These are phyloP conservation scores for Peucedramus taeniatus DNA, from an alignment of 2,113 vertebrate genomes.

Conservation along the genomic window DNA sequence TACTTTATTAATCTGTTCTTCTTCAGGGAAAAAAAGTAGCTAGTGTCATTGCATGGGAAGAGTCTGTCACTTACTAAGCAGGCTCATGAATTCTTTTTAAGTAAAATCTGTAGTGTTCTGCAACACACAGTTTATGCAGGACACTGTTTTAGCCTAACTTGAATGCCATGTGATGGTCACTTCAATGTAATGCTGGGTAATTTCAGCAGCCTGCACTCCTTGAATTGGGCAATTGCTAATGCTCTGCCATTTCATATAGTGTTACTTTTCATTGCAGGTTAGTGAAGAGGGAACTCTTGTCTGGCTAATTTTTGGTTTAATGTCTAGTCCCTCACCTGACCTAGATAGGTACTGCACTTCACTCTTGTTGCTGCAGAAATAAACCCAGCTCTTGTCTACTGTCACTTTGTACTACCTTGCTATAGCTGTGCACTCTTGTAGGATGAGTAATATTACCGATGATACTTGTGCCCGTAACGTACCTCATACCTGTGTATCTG, in stretches of 20 bases:
- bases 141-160: neutral
- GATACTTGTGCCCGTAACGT: neutral
- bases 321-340: neutral
- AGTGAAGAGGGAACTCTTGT: neutral
- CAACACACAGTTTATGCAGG: neutral
- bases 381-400: neutral
- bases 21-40: neutral
- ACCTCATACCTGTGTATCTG: neutral
- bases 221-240: neutral
- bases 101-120: neutral
- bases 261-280: neutral
- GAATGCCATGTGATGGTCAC: neutral
- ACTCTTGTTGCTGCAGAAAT: neutral
- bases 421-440: neutral
- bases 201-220: neutral
- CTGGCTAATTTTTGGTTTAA: neutral
- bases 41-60: neutral
- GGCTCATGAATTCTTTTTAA: neutral
- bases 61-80: neutral
- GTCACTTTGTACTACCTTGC: neutral
- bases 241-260: neutral
- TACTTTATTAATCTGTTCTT: neutral
- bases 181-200: neutral
- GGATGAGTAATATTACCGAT: neutral
- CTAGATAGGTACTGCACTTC: neutral